Conservation (phyloP, 2,113 vertebrate genomes). For the Suncus etruscus region DNA sequence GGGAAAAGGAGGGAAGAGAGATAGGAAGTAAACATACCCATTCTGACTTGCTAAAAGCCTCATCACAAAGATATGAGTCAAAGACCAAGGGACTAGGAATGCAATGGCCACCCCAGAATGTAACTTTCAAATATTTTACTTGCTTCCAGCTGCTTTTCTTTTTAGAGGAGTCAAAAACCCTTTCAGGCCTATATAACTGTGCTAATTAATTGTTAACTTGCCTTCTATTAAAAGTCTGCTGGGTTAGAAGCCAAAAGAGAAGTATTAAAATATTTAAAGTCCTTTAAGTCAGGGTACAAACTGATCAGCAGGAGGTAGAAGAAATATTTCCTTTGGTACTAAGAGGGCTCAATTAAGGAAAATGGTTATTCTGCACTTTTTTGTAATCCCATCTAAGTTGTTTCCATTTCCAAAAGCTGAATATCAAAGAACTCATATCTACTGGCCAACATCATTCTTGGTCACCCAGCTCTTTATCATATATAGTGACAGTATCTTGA, state of each 20-base stretch:
- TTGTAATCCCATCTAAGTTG: not conserved
- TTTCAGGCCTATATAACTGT: conserved; percentile 38
- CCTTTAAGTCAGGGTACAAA: not conserved
- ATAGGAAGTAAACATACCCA: not conserved
- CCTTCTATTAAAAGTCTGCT: conserved; percentile 71
- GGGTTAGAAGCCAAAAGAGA: conserved; percentile 58
- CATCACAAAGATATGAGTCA: not conserved
- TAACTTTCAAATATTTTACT: conserved; percentile 36
- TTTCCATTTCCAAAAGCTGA: conserved; percentile 46
- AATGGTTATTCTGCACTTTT: too few relatives aligned
- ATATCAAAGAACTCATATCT: conserved; percentile 15
- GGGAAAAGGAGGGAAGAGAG: too few relatives aligned
- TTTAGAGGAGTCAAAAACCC: conserved; percentile 49
- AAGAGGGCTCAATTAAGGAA: fast-evolving
- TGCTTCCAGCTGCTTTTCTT: conserved; percentile 61
- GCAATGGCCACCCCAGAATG: not conserved
- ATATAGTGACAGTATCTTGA: too few relatives aligned
- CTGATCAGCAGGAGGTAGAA: not conserved
- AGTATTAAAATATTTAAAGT: conserved; percentile 75
- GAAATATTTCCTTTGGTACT: not conserved
- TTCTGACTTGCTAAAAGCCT: not conserved
- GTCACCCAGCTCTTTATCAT: not conserved
- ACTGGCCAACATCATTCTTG: not conserved
- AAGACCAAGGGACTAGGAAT: not conserved
- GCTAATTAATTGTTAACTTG: conserved; percentile 76